Evolutionary conservation across 2,888 invertebrate species (phyloP).

Genomic region (Smittia sp.): DNA sequence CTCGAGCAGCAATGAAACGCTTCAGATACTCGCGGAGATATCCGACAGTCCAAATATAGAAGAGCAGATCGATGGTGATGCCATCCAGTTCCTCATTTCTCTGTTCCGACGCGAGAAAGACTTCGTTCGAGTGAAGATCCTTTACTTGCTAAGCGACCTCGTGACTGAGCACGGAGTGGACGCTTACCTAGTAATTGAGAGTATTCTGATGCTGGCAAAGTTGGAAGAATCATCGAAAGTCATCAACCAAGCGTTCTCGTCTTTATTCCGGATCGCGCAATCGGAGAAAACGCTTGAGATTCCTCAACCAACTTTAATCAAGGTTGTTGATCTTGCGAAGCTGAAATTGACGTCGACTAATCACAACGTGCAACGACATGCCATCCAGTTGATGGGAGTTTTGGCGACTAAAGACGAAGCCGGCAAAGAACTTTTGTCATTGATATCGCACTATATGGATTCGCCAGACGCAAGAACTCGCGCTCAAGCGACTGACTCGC

Average conservation of each 20-base stretch:
- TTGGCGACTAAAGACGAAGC: slow-evolving; percentile 56
- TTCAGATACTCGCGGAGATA: slow-evolving; percentile 24
- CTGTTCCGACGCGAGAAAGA: slow-evolving; percentile 28
- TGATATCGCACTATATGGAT: slow-evolving; percentile 82
- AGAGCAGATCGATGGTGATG: neutral
- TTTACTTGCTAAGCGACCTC: slow-evolving; percentile 40
- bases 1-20: slow-evolving; percentile 22
- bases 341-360: slow-evolving; percentile 50
- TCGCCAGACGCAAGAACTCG: slow-evolving; percentile 88
- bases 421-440: slow-evolving; percentile 61
- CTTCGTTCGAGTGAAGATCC: slow-evolving; percentile 32
- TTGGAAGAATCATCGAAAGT: slow-evolving; percentile 52
- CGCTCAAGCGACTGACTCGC: slow-evolving; percentile 81
- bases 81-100: neutral
- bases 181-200: slow-evolving; percentile 47
- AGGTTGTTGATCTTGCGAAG: slow-evolving; percentile 51
- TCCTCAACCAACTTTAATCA: slow-evolving; percentile 48
- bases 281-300: slow-evolving; percentile 45
- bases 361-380: slow-evolving; percentile 52
- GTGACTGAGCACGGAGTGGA: slow-evolving; percentile 40
- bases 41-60: slow-evolving; percentile 25
- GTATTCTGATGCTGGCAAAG: slow-evolving; percentile 50
- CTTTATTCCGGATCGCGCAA: slow-evolving; percentile 50
- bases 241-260: slow-evolving; percentile 51
- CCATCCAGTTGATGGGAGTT: slow-evolving; percentile 49